Evolutionary conservation across 2,888 invertebrate species (phyloP).

Genomic region (Bombylius discolor): DNA sequence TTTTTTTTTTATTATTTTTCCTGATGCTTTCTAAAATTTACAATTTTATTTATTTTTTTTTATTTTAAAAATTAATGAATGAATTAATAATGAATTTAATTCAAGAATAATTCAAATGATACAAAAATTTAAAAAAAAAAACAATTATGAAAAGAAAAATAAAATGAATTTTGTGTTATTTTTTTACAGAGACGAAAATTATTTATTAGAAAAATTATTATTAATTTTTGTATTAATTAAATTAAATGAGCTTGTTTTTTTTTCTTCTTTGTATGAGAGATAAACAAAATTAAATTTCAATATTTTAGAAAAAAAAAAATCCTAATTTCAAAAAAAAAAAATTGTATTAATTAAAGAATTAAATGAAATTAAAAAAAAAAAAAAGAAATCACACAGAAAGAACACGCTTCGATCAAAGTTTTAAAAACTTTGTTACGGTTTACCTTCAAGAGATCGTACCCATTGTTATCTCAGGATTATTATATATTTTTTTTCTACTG

Average conservation of each 20-base stretch:
- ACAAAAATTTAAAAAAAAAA: too few species aligned
- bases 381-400: neutral
- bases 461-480: conserved; percentile 17
- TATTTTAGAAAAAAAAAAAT: neutral
- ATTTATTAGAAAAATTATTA: neutral
- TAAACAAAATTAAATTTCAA: neutral
- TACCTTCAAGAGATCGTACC: conserved; percentile 38
- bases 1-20: too few species aligned
- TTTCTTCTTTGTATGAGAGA: too few species aligned
- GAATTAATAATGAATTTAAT: too few species aligned
- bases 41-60: too few species aligned
- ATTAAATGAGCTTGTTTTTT: neutral
- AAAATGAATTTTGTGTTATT: neutral
- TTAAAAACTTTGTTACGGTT: conserved; percentile 15
- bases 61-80: too few species aligned
- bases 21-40: too few species aligned
- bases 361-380: conserved; percentile 1
- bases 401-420: neutral
- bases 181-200: neutral
- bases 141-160: too few species aligned
- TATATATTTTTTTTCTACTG: neutral
- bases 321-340: neutral
- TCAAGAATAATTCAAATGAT: too few species aligned
- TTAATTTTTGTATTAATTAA: neutral
- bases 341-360: neutral